Base-by-base conservation (phyloP, 2,113 vertebrate species). In the Tenebrosternarchus preto region DNA sequence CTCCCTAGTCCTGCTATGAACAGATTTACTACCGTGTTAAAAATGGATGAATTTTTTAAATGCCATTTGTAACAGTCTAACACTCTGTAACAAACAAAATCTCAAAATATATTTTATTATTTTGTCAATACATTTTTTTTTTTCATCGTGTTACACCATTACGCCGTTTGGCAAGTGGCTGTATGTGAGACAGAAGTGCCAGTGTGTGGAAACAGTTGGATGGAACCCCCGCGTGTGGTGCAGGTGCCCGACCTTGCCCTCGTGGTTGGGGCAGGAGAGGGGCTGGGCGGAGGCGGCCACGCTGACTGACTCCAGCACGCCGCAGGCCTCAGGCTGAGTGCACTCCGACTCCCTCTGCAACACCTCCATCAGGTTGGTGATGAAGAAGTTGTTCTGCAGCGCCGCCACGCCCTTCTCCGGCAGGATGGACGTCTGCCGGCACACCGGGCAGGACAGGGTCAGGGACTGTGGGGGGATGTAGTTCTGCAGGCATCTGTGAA, bases 351-450 rank as follows among this genome's bases (percentile, higher is more conserved):
- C 93, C 57, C 95, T 91, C 90, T 97, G 95, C 77, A 97, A 90
- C 19, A 96, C 96, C 88, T 98, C 97, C 96, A 98, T 98, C 72
- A 98, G 93, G 92, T 97, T 98, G 66, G 95, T 97, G 92, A 98
- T 98, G 92, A 98, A 98, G 91, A 97, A 97, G 86, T 98, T 98
- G 89, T 98, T 97, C 92, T 98, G 97, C 27, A 98, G 88, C 0
- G 96, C 96, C 0, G 96, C 93, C 71, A 98, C 97, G 0, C 97
- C 97, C 82, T 95, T 95, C 87, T 98, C 96, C 0, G 97, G 97
- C 68, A 97, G 89, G 89, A 98, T 98, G 56, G 96, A 98, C 0
- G 96, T 98, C 92, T 98, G 97, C 72, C 96, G 92, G 88, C 96
- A 97, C 19, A 98, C 96, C 0, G 96, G 96, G 87, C 96, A 97